Conservation (phyloP, 2,113 vertebrate species). For the Phasianus colchicus region DNA sequence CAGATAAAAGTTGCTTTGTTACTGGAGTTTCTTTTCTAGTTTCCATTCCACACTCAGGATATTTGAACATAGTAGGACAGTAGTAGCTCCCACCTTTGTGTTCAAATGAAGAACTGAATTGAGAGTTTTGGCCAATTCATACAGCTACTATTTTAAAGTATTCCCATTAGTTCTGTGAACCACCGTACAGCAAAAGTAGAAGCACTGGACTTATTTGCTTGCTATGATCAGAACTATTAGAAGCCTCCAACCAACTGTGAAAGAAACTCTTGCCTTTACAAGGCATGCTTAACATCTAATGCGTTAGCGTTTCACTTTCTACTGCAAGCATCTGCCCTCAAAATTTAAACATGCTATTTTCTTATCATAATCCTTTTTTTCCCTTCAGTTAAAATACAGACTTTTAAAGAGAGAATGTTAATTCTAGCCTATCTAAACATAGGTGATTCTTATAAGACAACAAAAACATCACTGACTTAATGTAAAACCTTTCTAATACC, state of each 20-base stretch:
- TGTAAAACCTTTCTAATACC: slow-evolving; percentile 26
- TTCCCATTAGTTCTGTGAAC: background rate
- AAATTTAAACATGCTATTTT: slow-evolving; percentile 13
- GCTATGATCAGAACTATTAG: background rate
- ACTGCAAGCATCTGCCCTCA: background rate
- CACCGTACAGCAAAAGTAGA: background rate
- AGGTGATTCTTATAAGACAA: slow-evolving; percentile 18
- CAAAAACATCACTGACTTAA: slow-evolving; percentile 25
- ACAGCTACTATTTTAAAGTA: background rate
- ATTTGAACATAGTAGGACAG: background rate
- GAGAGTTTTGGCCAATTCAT: background rate
- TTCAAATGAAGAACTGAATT: background rate
- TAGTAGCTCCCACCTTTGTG: background rate
- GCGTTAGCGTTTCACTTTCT: background rate
- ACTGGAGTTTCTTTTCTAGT: background rate
- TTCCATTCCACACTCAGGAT: background rate
- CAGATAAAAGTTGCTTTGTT: background rate
- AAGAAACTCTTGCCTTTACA: background rate
- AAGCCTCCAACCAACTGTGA: background rate
- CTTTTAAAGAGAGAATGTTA: background rate
- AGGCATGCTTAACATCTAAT: background rate
- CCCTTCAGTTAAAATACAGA: background rate
- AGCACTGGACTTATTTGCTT: background rate
- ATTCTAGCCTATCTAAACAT: slow-evolving; percentile 3
- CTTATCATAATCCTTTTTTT: background rate